A percentile compares a stretch with the other conserved stretches of the same genome.
phyloP scores from a whole-genome alignment of 2,113 vertebrate genomes.

The Capricornis sumatraensis region DNA sequence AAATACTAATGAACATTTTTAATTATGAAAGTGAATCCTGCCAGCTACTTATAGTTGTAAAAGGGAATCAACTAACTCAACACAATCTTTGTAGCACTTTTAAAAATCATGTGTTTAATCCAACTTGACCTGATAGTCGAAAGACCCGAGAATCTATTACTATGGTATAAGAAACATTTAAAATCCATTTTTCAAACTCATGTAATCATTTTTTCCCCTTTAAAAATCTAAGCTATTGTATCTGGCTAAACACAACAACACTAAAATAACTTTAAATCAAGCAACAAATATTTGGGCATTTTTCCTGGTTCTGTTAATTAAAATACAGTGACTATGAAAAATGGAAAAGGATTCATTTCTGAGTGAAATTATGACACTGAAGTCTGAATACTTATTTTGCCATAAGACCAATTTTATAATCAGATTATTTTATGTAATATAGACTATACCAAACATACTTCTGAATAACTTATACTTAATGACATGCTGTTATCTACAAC shows the following conservation, averaged over 20 bases:
- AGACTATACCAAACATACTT: not conserved
- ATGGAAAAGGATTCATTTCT: not conserved
- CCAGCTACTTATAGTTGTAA: not conserved
- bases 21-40: slow-evolving; percentile 1
- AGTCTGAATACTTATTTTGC: not conserved
- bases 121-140: not conserved
- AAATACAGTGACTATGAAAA: not conserved
- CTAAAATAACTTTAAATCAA: slow-evolving; percentile 2
- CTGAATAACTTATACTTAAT: not conserved
- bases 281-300: not conserved
- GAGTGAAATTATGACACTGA: slow-evolving; percentile 9
- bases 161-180: slow-evolving; percentile 17
- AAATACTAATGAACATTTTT: not conserved
- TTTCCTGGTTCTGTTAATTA: slow-evolving; percentile 21
- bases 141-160: not conserved
- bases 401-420: not conserved
- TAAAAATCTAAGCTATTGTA: not conserved
- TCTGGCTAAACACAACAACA: not conserved
- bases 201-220: not conserved
- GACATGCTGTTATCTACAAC: not conserved
- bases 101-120: not conserved
- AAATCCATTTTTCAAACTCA: slow-evolving; percentile 10
- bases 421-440: not conserved
- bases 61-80: slow-evolving; percentile 17
- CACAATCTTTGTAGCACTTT: not conserved